These are phyloP conservation scores for Acanthosepion esculentum DNA, from an alignment of 2,888 invertebrate species.

Conservation along the genomic window DNA sequence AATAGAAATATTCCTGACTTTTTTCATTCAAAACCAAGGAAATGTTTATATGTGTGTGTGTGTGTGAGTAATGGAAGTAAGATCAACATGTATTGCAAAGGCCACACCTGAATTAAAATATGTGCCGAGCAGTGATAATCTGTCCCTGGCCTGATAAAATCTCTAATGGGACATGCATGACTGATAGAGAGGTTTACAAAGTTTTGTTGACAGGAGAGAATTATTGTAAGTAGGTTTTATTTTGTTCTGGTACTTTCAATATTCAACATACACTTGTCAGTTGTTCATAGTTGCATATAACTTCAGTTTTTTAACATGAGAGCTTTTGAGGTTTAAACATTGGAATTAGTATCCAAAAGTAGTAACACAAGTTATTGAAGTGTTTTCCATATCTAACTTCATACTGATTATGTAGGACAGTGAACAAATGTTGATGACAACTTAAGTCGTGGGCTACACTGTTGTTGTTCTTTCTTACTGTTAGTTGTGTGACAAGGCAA, in stretches of 20 bases:
- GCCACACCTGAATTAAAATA: conserved; percentile 13
- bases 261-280: no score
- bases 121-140: not conserved
- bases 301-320: no score
- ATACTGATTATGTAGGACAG: conserved; percentile 9
- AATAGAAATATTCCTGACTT: not conserved
- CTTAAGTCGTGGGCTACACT: not conserved
- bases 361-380: conserved; percentile 18
- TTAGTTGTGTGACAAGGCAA: not conserved
- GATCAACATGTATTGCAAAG: not conserved
- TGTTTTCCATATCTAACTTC: not conserved
- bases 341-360: not conserved
- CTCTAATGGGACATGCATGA: not conserved
- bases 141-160: not conserved
- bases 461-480: not conserved
- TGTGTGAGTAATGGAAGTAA: not conserved
- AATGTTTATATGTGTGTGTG: not conserved
- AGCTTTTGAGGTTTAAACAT: not conserved
- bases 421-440: not conserved
- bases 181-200: not conserved
- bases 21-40: not conserved
- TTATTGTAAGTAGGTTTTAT: not conserved
- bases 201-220: not conserved
- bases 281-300: no score
- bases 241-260: not conserved